A percentile compares a stretch with the other conserved stretches of the same genome.
phyloP scores from a whole-genome alignment of 1,140 invertebrate genomes.

The Asbolus verrucosus region DNA sequence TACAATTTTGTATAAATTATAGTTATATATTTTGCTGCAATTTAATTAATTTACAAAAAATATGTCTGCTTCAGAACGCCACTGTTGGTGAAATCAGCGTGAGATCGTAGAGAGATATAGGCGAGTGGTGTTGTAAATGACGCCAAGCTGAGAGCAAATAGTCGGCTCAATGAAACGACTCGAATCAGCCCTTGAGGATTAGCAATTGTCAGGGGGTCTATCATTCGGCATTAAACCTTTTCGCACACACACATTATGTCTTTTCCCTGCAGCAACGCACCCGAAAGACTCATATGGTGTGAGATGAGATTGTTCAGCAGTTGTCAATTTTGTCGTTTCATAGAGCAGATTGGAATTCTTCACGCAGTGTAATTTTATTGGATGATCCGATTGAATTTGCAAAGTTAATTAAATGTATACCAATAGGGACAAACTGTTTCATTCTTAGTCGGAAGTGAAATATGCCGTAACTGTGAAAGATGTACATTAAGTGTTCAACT shows the following conservation, averaged over 20 bases:
- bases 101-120: constrained; percentile 57
- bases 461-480: no score
- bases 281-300: constrained; percentile 20
- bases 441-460: not conserved
- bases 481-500: no score
- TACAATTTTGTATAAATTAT: constrained; percentile 4
- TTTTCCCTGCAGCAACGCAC: not conserved
- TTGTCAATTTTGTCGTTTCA: constrained; percentile 26
- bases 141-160: constrained; percentile 60
- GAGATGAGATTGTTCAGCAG: constrained; percentile 20
- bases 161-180: constrained; percentile 56
- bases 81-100: constrained; percentile 50
- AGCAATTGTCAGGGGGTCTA: constrained; percentile 55
- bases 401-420: constrained; percentile 40
- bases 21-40: not conserved
- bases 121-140: constrained; percentile 59
- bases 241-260: constrained; percentile 31
- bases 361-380: constrained; percentile 13
- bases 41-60: not conserved
- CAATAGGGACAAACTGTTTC: not conserved
- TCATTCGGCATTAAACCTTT: constrained; percentile 53
- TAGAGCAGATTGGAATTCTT: constrained; percentile 18
- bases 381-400: constrained; percentile 38
- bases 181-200: constrained; percentile 58
- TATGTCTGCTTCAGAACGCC: not conserved